Evolutionary conservation across 37 sponge, comb jelly and placozoan genomes (phyloP).

Genomic region (Halisarca cf. caerulea): DNA sequence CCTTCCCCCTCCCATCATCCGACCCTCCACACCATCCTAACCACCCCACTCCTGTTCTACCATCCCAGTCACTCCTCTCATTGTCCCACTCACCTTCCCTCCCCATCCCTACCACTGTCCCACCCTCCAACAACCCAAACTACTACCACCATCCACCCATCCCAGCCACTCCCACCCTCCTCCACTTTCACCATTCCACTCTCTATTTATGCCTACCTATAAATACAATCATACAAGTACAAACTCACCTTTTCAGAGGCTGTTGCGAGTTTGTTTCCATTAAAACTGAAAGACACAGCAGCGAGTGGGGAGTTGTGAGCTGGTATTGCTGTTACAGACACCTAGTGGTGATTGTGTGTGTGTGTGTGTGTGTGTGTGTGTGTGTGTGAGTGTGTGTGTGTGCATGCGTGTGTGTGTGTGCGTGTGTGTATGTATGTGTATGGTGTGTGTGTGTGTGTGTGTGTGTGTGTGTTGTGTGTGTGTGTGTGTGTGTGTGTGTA

Average conservation of each 20-base stretch:
- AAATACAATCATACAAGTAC: not conserved
- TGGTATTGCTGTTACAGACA: constrained; percentile 59
- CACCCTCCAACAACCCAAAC: not conserved
- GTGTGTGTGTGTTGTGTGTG: too few species aligned
- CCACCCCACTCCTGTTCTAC: too few species aligned
- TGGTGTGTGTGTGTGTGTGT: too few species aligned
- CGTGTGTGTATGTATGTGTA: too few species aligned
- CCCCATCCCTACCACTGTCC: too few species aligned
- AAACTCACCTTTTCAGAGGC: constrained; percentile 34
- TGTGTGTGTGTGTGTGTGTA: too few species aligned
- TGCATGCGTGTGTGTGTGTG: too few species aligned
- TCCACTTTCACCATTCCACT: not conserved
- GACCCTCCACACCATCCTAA: too few species aligned
- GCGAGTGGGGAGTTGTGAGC: constrained; percentile 94
- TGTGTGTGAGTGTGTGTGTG: not conserved
- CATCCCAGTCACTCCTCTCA: too few species aligned
- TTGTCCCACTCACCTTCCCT: too few species aligned
- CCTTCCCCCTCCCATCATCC: too few species aligned
- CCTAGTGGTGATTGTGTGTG: not conserved
- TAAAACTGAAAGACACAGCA: constrained; percentile 82
- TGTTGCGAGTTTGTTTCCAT: constrained; percentile 89
- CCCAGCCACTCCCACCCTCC: too few species aligned
- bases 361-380: not conserved
- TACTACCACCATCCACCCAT: not conserved
- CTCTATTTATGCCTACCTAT: not conserved